Evolutionary conservation across 2,888 invertebrate genomes (phyloP).

Genomic region (Pinctada fucata): DNA sequence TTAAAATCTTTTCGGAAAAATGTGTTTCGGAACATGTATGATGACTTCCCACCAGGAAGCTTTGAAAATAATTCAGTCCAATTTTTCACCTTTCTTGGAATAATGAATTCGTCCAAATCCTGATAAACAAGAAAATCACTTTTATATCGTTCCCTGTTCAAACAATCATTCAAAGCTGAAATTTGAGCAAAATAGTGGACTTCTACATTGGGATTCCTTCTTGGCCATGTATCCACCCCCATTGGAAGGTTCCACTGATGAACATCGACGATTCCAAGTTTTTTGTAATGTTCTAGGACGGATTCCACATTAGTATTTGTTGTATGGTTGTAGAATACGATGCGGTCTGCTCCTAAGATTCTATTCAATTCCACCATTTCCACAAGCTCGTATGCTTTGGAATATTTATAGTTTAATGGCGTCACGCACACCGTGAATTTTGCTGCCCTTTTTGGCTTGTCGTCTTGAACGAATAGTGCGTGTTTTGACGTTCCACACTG

Average conservation of each 20-base stretch:
- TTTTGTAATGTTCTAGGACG: slow-evolving; percentile 61
- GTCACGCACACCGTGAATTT: slow-evolving; percentile 65
- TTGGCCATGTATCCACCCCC: slow-evolving; percentile 49
- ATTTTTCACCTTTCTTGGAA: slow-evolving; percentile 57
- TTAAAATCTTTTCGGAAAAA: slow-evolving; percentile 68
- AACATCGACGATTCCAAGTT: slow-evolving; percentile 58
- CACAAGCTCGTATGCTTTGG: slow-evolving; percentile 65
- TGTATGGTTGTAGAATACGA: slow-evolving; percentile 71
- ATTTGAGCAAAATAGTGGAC: slow-evolving; percentile 75
- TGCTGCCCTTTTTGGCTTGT: not conserved
- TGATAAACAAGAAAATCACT: slow-evolving; percentile 67
- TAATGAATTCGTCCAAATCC: slow-evolving; percentile 75
- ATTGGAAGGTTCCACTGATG: slow-evolving; percentile 71
- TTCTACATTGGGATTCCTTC: slow-evolving; percentile 40
- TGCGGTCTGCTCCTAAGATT: slow-evolving; percentile 70
- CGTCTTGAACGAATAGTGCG: slow-evolving; percentile 38
- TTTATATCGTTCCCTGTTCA: slow-evolving; percentile 62
- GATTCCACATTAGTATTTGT: slow-evolving; percentile 57
- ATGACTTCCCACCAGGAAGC: slow-evolving; percentile 12
- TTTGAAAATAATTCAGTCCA: slow-evolving; percentile 58
- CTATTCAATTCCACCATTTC: slow-evolving; percentile 73
- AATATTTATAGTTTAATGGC: slow-evolving; percentile 61
- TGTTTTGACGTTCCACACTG: slow-evolving; percentile 39
- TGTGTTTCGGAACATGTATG: slow-evolving; percentile 52
- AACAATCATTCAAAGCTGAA: slow-evolving; percentile 73